Evolutionary conservation across 2,797 vertebrate genomes (phyloP).

Genomic region (Limnodromus scolopaceus): DNA sequence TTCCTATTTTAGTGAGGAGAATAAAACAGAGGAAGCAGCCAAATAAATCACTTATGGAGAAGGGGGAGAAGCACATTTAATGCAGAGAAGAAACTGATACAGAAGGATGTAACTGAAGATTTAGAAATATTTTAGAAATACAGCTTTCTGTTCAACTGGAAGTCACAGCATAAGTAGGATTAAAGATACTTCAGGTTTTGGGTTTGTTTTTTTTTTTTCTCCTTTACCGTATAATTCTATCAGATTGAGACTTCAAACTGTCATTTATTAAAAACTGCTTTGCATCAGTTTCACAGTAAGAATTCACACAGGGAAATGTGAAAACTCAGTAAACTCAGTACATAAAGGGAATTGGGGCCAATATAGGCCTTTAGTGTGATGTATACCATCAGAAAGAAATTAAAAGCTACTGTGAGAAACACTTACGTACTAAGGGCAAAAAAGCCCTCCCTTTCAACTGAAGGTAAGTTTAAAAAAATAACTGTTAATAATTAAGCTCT

Average conservation of each 20-base stretch:
- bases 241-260: not conserved
- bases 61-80: not conserved
- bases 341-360: accelerated
- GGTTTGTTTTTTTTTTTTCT: too few species aligned
- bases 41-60: not conserved
- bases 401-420: not conserved
- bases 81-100: not conserved
- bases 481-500: not conserved
- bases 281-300: not conserved
- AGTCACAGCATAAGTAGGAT: not conserved
- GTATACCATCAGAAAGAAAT: not conserved
- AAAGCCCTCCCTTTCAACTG: not conserved
- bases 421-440: not conserved
- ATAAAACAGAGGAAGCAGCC: not conserved
- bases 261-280: not conserved
- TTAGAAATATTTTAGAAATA: not conserved
- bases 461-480: not conserved
- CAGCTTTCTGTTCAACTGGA: not conserved
- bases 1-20: not conserved
- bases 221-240: not conserved
- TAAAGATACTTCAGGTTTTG: not conserved
- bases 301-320: not conserved
- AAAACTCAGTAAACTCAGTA: not conserved
- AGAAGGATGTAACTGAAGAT: not conserved
- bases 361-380: not conserved